Percentiles rank a stretch among this genome's conserved stretches.
Evolutionary conservation across 2,113 vertebrate species (phyloP).

Genomic region (Climacteris rufus): DNA sequence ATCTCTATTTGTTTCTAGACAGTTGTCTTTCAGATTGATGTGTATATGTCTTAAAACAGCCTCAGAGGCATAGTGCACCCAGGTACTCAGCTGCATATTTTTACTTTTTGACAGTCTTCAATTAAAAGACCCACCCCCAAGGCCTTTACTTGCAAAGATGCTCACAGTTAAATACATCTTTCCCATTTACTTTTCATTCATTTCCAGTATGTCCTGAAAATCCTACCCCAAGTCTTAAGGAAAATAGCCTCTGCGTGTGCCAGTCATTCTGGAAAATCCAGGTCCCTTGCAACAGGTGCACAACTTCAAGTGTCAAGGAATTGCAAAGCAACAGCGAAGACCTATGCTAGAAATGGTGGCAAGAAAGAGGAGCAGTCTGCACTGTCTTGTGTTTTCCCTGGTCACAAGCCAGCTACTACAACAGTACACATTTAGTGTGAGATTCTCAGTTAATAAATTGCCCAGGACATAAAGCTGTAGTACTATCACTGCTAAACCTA

Average conservation of each 20-base stretch:
- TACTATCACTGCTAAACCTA: not conserved
- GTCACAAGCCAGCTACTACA: not conserved
- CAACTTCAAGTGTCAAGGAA: not conserved
- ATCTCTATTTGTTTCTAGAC: not conserved
- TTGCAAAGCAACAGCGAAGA: not conserved
- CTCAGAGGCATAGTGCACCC: not conserved
- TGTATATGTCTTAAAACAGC: not conserved
- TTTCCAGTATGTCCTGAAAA: not conserved
- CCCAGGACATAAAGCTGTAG: not conserved
- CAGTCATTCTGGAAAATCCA: not conserved
- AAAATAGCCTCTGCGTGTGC: not conserved
- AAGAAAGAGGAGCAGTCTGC: not conserved
- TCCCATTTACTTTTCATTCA: not conserved
- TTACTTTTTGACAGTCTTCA: not conserved
- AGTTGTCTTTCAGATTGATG: not conserved
- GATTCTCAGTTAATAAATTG: slow-evolving; percentile 57
- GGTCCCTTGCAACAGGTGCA: not conserved
- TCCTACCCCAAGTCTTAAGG: not conserved
- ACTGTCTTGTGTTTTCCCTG: not conserved
- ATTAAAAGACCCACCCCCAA: not conserved
- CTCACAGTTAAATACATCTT: not conserved
- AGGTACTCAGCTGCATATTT: not conserved
- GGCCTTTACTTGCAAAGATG: not conserved
- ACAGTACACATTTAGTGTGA: not conserved
- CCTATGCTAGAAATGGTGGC: not conserved